These are phyloP conservation scores for Poeciliopsis occidentalis DNA, from an alignment of 2,113 vertebrate species.

Conservation along the genomic window DNA sequence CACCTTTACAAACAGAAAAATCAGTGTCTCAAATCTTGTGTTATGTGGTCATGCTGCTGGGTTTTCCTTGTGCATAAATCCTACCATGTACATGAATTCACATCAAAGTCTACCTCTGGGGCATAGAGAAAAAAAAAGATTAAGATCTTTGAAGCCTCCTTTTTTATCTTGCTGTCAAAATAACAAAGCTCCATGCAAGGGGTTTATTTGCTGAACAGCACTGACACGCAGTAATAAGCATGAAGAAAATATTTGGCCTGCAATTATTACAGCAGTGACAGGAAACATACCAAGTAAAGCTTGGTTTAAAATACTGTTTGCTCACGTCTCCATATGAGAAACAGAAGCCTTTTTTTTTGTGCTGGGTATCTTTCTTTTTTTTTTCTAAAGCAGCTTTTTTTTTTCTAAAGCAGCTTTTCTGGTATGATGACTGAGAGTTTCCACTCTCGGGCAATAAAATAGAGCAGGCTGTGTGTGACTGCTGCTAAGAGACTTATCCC, in stretches of 20 bases:
- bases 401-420: conserved; percentile 18
- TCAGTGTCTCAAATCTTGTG: conserved; percentile 29
- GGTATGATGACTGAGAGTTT: conserved; percentile 35
- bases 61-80: conserved; percentile 25
- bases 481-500: conserved; percentile 18
- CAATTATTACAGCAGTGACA: conserved; percentile 13
- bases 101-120: conserved; percentile 23
- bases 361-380: conserved; percentile 1
- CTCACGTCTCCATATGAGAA: background rate
- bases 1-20: conserved; percentile 31
- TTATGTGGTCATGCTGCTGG: conserved; percentile 38
- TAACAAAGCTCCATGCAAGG: conserved; percentile 20
- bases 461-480: background rate
- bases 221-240: background rate
- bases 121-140: background rate
- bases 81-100: background rate
- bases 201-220: conserved; percentile 13
- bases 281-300: conserved; percentile 24
- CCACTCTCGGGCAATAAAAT: conserved; percentile 23
- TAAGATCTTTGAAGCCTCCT: background rate
- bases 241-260: conserved; percentile 18
- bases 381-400: background rate
- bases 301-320: conserved; percentile 29
- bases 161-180: conserved; percentile 26
- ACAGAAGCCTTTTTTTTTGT: conserved; percentile 6